Conservation (phyloP, 2,888 invertebrate genomes). For the Aphidius colemani region DNA sequence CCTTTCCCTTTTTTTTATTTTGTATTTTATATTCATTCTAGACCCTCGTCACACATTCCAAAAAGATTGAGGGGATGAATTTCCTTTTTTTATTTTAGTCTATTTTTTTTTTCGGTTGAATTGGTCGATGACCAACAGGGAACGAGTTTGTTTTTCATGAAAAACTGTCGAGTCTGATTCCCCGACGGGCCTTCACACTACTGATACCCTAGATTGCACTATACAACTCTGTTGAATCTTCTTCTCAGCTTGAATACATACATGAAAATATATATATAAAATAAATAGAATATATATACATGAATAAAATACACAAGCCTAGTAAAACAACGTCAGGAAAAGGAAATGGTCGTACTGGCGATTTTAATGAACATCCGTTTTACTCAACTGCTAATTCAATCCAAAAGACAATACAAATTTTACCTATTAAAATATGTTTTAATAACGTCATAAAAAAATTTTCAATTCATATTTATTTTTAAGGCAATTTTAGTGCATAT, state of each 20-base stretch:
- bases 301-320: conserved; percentile 3
- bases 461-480: too few species aligned
- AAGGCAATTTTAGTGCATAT: not conserved
- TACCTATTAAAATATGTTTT: conserved; percentile 20
- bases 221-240: conserved; percentile 26
- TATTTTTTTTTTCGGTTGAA: not conserved
- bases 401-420: conserved; percentile 20
- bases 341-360: conserved; percentile 41
- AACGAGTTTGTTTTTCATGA: conserved; percentile 48
- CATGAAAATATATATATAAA: too few species aligned
- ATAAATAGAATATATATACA: too few species aligned
- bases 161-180: conserved; percentile 54
- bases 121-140: conserved; percentile 23
- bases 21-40: conserved; percentile 29
- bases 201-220: not conserved
- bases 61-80: too few species aligned
- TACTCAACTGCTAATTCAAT: conserved; percentile 44
- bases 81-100: not conserved
- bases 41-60: conserved; percentile 11
- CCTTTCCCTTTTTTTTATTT: conserved; percentile 25
- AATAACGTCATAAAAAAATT: not conserved
- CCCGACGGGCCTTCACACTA: conserved; percentile 44
- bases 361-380: conserved; percentile 52
- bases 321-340: conserved; percentile 20
- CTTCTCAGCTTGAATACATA: too few species aligned